Conservation (phyloP, 2,113 vertebrate species). For the Notiomystis cincta region DNA sequence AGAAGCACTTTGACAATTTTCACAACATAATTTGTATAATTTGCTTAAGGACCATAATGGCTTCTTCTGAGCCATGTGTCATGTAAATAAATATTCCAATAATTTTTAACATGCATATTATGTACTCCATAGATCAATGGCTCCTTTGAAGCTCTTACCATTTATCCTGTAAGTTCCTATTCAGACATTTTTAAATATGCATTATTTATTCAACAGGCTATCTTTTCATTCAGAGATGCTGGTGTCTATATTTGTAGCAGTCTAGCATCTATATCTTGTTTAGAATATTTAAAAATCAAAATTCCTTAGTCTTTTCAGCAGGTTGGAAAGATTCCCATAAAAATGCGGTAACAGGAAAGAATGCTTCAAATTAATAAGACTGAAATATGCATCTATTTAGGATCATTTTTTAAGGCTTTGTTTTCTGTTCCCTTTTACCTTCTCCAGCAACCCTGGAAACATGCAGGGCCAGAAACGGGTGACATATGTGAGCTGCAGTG, state of each 20-base stretch:
- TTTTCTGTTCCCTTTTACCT: not conserved
- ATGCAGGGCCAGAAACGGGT: fast-evolving
- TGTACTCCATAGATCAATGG: constrained; percentile 57
- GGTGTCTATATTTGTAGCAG: not conserved
- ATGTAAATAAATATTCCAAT: constrained; percentile 46
- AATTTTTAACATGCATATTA: constrained; percentile 49
- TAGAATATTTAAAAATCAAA: constrained; percentile 21
- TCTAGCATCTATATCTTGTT: not conserved
- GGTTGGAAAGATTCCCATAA: not conserved
- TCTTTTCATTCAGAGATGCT: constrained; percentile 11
- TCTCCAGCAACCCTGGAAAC: not conserved
- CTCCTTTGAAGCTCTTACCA: constrained; percentile 52
- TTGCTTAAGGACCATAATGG: constrained; percentile 58
- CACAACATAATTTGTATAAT: constrained; percentile 38
- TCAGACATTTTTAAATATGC: constrained; percentile 39
- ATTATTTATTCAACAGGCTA: constrained; percentile 46
- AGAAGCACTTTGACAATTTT: constrained; percentile 37
- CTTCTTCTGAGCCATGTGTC: constrained; percentile 13
- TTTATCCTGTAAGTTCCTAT: constrained; percentile 50
- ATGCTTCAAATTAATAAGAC: not conserved
- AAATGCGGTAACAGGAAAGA: not conserved
- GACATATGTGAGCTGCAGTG: not conserved
- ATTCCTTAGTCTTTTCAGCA: not conserved
- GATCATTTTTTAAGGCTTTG: not conserved
- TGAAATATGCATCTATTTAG: not conserved